Conservation (phyloP, 1,140 invertebrate species). For the Helicoverpa armigera region DNA sequence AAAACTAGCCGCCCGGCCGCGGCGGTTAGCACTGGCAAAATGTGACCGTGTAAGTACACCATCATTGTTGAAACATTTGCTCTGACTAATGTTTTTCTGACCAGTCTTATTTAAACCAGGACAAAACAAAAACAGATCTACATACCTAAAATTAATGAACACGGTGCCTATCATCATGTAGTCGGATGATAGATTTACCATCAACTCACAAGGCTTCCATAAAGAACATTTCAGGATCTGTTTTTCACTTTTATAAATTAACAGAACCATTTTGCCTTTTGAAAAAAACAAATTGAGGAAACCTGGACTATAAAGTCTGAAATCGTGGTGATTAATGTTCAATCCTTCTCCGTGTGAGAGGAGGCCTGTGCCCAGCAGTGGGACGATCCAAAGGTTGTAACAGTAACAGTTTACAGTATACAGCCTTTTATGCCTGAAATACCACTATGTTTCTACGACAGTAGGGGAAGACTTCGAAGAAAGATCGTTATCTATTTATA, state of each 20-base stretch:
- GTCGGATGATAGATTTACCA: too few relatives aligned
- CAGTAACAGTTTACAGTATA: too few relatives aligned
- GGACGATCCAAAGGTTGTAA: too few relatives aligned
- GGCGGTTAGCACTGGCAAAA: constrained; percentile 77
- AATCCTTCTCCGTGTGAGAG: too few relatives aligned
- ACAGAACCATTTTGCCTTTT: too few relatives aligned
- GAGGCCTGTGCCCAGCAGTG: too few relatives aligned
- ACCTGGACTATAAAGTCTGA: too few relatives aligned
- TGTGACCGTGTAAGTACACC: constrained; percentile 55
- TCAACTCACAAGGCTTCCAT: too few relatives aligned
- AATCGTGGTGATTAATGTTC: too few relatives aligned
- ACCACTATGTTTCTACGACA: neutral
- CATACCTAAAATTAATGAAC: neutral
- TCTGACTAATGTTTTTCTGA: neutral
- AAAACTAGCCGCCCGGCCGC: constrained; percentile 81
- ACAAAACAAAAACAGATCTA: neutral
- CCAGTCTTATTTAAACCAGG: neutral
- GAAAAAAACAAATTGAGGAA: too few relatives aligned
- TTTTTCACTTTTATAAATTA: too few relatives aligned
- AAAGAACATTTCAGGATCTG: too few relatives aligned
- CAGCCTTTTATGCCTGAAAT: neutral
- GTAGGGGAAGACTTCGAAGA: neutral
- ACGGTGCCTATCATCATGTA: neutral
- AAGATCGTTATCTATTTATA: neutral
- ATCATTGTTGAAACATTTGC: constrained; percentile 26